These are phyloP conservation scores for fruit fly (Drosophila melanogaster) DNA, from an alignment of 1,140 invertebrate genomes.

Conservation along the genomic window Release_6_plus_ISO1_MT NC_004354.4:14898001-14898500, in stretches of 20 bases:
- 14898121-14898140: slow-evolving; percentile 13
- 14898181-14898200: slow-evolving; percentile 30
- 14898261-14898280: slow-evolving; percentile 34
- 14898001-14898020: slow-evolving; percentile 12
- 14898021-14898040: slow-evolving; percentile 32
- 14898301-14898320: slow-evolving; percentile 18
- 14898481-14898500: not conserved
- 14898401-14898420: slow-evolving; percentile 7
- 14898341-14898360: not conserved
- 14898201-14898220: slow-evolving; percentile 29
- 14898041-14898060: slow-evolving; percentile 38
- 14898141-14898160: slow-evolving; percentile 31
- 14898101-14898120: slow-evolving; percentile 30
- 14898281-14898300: slow-evolving; percentile 8
- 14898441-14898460: slow-evolving; percentile 2
- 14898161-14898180: not conserved
- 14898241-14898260: slow-evolving; percentile 27
- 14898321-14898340: slow-evolving; percentile 10
- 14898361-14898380: not conserved
- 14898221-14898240: slow-evolving; percentile 39
- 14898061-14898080: slow-evolving; percentile 30
- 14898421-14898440: slow-evolving; percentile 12
- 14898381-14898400: not conserved
- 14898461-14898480: slow-evolving; percentile 13
- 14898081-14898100: slow-evolving; percentile 24